A percentile compares a stretch with the other conserved stretches of the same genome.
Evolutionary conservation across 2,797 vertebrate species (phyloP).

Genomic region (Ptychadena robeensis): DNA sequence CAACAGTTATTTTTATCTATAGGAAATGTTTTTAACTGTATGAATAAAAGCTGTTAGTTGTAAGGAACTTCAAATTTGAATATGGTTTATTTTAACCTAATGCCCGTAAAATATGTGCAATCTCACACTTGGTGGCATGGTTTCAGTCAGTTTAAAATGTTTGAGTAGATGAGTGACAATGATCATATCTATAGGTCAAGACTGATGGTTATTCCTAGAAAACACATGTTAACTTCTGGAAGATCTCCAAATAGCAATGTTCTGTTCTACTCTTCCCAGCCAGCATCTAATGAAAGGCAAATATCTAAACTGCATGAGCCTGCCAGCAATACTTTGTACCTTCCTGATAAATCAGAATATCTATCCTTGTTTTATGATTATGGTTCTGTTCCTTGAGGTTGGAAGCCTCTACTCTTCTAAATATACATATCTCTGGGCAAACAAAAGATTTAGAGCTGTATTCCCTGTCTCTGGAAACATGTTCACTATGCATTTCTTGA

Average conservation of each 20-base stretch:
- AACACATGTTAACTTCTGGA: neutral
- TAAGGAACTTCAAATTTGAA: too few species aligned
- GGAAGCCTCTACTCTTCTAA: conserved; percentile 18
- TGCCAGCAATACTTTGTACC: conserved; percentile 6
- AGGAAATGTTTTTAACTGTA: too few species aligned
- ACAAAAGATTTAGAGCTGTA: conserved; percentile 22
- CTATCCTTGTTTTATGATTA: conserved; percentile 11
- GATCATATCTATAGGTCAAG: too few species aligned
- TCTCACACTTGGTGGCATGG: too few species aligned
- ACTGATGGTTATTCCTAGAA: neutral
- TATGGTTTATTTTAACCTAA: too few species aligned
- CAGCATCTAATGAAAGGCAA: conserved; percentile 29
- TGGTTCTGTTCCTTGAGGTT: conserved; percentile 3
- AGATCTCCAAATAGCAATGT: neutral
- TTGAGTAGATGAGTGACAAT: too few species aligned
- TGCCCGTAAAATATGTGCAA: too few species aligned
- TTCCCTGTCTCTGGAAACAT: conserved; percentile 1
- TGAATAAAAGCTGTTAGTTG: too few species aligned
- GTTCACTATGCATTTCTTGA: conserved; percentile 22
- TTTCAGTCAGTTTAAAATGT: too few species aligned
- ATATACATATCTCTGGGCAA: conserved; percentile 32
- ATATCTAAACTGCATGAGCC: conserved; percentile 1
- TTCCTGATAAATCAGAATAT: conserved; percentile 17
- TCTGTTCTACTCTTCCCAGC: neutral
- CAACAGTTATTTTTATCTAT: too few species aligned